Evolutionary conservation across 2,797 vertebrate genomes (phyloP).

Genomic region (Periophthalmus magnuspinnatus): DNA sequence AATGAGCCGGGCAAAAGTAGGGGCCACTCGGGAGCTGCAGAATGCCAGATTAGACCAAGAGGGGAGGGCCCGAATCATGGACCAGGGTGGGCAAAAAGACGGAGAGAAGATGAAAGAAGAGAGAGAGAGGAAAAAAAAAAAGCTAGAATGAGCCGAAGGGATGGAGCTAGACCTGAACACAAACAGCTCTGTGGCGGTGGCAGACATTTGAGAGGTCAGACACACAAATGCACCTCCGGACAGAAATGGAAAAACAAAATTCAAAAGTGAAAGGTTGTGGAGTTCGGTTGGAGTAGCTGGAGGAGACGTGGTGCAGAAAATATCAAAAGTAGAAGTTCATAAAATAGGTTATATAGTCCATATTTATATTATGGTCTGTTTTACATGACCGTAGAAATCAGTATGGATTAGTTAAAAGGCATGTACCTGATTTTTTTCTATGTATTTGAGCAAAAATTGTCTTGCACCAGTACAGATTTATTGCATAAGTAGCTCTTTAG

Average conservation of each 20-base stretch:
- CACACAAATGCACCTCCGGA: slow-evolving; percentile 1
- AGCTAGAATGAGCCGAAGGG: slow-evolving; percentile 17
- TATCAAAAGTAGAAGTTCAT: too few relatives aligned
- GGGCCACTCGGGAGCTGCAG: slow-evolving; percentile 39
- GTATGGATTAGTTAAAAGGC: too few relatives aligned
- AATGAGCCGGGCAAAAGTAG: slow-evolving; percentile 34
- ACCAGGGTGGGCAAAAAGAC: slow-evolving; percentile 33
- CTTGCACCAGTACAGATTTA: too few relatives aligned
- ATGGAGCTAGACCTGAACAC: slow-evolving; percentile 35
- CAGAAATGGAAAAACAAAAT: background rate
- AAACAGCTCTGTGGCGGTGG: slow-evolving; percentile 34
- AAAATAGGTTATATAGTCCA: too few relatives aligned
- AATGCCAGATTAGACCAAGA: slow-evolving; percentile 43
- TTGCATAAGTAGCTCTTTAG: too few relatives aligned
- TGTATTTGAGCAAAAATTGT: too few relatives aligned
- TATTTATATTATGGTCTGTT: too few relatives aligned
- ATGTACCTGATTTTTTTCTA: too few relatives aligned
- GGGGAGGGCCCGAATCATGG: slow-evolving; percentile 9
- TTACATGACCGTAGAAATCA: too few relatives aligned
- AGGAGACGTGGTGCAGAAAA: slow-evolving; percentile 13
- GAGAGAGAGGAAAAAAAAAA: slow-evolving; percentile 18
- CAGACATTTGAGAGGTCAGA: slow-evolving; percentile 41
- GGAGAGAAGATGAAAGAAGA: slow-evolving; percentile 40
- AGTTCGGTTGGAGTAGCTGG: background rate
- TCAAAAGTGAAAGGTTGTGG: slow-evolving; percentile 6